Evolutionary conservation across 2,797 vertebrate species (phyloP), one percentile per base, ranked within the genome.

Genomic region (Garrulus glandarius): DNA sequence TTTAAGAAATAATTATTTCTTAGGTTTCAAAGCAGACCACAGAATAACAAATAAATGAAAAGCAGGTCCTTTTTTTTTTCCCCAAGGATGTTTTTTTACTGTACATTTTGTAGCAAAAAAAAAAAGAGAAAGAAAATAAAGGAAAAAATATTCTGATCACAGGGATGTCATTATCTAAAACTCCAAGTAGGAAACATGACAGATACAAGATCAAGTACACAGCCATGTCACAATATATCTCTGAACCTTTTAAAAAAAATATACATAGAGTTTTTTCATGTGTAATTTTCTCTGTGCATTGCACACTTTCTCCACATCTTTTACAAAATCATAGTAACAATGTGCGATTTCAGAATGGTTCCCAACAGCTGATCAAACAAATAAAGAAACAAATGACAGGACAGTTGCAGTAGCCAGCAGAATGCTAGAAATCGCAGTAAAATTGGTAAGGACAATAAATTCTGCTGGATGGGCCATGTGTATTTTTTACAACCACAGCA

Each of bases 71-170:
- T 89, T 94, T 93, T 56, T 56, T 79, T 84, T 56, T 15, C 55
- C 95, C 83, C 95, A 96, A 94, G 77, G 92, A 96, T 77, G 64
- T 94, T 96, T 95, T 98, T 98, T 98, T 97, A 98, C 98, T 97
- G 95, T 97, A 98, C 96, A 97, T 93, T 97, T 98, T 97, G 86
- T 97, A 94, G 92, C 43, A 96, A 98, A 99, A 98, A 87, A 91
- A 93, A 53, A 24, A 43, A 41, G 47, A 37, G 7, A 82, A 83
- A 85, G 14, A 92, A 87, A 88, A 57, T 9, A 88, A 95, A 76
- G 36, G n/a, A 98, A 99, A 96, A 96, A 95, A 97, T 98, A 97
- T 98, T 98, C 98, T 98, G 96, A 98, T 98, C 98, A 99, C 98
- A 98, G 96, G 98, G 98, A 98, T 97, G 96, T 89, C 39, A 95